Percentiles rank a stretch among this genome's conserved stretches.
phyloP scores from a whole-genome alignment of 2,797 vertebrate genomes.

The Steatocranus sp. region DNA sequence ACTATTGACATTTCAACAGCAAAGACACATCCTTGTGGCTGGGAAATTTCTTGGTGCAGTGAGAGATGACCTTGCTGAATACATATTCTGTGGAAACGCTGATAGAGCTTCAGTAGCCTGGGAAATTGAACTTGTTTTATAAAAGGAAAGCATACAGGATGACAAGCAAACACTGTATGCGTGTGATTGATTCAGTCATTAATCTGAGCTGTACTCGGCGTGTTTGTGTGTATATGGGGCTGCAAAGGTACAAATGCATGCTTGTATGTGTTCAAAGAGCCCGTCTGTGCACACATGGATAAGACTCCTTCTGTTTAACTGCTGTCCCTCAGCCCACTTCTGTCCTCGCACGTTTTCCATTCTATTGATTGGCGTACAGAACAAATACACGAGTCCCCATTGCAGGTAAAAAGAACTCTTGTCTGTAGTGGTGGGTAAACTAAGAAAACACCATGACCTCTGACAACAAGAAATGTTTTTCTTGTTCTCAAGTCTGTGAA shows the following conservation, averaged over 20 bases:
- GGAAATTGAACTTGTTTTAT: conserved; percentile 61
- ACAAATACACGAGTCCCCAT: conserved; percentile 10
- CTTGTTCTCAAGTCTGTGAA: not conserved
- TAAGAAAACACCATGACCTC: not conserved
- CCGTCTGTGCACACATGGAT: conserved; percentile 62
- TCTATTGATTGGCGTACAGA: conserved; percentile 47
- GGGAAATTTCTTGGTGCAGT: conserved; percentile 16
- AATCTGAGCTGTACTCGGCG: conserved; percentile 13
- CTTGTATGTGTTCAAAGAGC: conserved; percentile 37
- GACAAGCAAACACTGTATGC: conserved; percentile 54
- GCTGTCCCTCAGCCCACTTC: conserved; percentile 29
- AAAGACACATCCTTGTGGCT: conserved; percentile 30
- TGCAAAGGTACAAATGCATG: not conserved
- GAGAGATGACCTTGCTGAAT: conserved; percentile 60
- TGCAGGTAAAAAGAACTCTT: not conserved
- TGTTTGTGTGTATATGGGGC: not conserved
- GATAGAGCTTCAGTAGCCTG: conserved; percentile 53
- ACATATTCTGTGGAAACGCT: conserved; percentile 44
- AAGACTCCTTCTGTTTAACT: conserved; percentile 52
- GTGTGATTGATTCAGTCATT: conserved; percentile 62
- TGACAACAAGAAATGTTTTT: not conserved
- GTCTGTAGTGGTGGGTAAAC: conserved; percentile 2
- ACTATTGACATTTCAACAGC: conserved; percentile 54
- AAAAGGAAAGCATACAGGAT: conserved; percentile 49
- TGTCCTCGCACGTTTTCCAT: not conserved